These are phyloP conservation scores for Apogon hyalosoma DNA, from an alignment of 2,797 vertebrate genomes.

Conservation along the genomic window DNA sequence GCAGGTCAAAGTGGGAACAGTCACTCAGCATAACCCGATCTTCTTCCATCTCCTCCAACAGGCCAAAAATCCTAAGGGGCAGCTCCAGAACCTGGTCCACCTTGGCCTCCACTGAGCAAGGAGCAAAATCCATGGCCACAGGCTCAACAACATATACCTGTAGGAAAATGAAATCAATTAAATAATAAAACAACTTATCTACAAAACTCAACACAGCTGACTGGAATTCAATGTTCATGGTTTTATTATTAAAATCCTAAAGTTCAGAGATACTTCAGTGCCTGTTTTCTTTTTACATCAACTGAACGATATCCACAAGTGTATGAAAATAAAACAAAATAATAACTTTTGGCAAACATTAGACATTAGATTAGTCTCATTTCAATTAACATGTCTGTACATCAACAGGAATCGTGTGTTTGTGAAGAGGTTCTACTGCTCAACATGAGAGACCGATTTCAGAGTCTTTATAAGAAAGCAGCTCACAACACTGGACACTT, in stretches of 20 bases:
- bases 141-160: slow-evolving; percentile 95
- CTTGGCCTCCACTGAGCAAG: slow-evolving; percentile 89
- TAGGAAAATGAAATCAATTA: neutral
- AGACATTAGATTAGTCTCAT: neutral
- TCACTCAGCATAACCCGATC: slow-evolving; percentile 89
- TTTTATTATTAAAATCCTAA: neutral
- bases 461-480: neutral
- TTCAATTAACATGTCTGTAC: slow-evolving; percentile 2
- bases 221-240: neutral
- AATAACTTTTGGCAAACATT: neutral
- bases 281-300: neutral
- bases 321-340: neutral
- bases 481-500: too few species aligned
- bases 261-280: neutral
- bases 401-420: neutral
- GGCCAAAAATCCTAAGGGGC: slow-evolving; percentile 89
- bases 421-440: too few species aligned
- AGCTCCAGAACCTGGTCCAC: slow-evolving; percentile 89
- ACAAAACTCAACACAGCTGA: neutral
- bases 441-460: too few species aligned
- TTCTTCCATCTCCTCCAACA: slow-evolving; percentile 76
- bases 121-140: slow-evolving; percentile 91
- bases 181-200: neutral
- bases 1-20: slow-evolving; percentile 93
- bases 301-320: neutral